A percentile compares a stretch with the other conserved stretches of the same genome.
Conservation (phyloP, 2,113 vertebrate species). For the Corythornis madagascariensis region DNA sequence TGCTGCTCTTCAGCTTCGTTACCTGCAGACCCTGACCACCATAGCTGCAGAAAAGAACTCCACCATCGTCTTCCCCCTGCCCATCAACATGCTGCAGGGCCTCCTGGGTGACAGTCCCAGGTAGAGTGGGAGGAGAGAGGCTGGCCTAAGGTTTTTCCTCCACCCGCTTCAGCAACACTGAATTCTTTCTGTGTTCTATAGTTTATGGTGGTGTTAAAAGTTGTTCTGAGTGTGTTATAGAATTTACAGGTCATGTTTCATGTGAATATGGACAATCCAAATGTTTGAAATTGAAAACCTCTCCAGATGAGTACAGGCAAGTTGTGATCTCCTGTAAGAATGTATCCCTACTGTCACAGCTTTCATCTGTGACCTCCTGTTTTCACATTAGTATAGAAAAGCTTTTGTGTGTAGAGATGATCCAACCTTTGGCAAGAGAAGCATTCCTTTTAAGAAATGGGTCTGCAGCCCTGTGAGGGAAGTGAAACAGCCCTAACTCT, state of each 20-base stretch:
- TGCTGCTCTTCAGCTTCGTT: constrained; percentile 90
- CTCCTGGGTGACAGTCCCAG: constrained; percentile 45
- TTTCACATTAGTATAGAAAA: not conserved
- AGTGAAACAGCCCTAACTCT: not conserved
- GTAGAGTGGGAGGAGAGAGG: not conserved
- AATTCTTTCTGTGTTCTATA: not conserved
- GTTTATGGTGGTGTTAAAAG: not conserved
- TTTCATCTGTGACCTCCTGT: not conserved
- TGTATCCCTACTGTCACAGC: not conserved
- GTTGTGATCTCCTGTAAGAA: not conserved
- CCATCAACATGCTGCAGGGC: constrained; percentile 85
- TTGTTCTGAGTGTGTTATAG: not conserved
- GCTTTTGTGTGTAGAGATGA: not conserved
- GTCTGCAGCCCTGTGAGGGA: not conserved
- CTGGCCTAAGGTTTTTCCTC: not conserved
- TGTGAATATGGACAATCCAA: not conserved
- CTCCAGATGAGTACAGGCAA: not conserved
- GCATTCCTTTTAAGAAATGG: not conserved
- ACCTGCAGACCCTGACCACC: constrained; percentile 91
- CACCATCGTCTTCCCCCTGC: constrained; percentile 92
- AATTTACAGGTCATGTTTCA: not conserved
- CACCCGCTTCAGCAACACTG: not conserved
- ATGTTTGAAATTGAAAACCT: not conserved
- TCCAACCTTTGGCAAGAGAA: not conserved
- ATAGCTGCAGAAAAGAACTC: constrained; percentile 92